Base-by-base conservation (phyloP, 2,797 vertebrate species). In the Cryptoblepharus egeriae region DNA sequence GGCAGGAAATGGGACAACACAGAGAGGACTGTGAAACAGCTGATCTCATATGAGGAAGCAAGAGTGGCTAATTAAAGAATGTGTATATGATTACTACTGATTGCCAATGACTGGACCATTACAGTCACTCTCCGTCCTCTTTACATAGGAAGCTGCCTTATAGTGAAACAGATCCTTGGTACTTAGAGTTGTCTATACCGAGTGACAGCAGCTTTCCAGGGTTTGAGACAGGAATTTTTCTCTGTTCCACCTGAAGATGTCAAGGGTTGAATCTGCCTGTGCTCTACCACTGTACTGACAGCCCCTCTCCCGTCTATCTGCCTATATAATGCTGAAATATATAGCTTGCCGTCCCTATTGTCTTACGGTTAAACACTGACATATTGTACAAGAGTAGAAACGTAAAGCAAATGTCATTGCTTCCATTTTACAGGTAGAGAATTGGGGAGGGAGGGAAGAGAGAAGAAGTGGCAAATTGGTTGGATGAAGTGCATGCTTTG, bases 1-100 rank as follows among this genome's bases (percentile, higher is more conserved):
- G 80, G 64, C 80, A 63, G 80, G 85, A 86, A 82, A 71, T 75
- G 76, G 80, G 64, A 49, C 70, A 74, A 79, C 85, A 86, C 65
- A 79, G 85, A 30, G 55, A 79, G 55, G 71, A 42, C 80, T 79
- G 73, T 85, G 39, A 55, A 75, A 42, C 75, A 78, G 75, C 70
- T 79, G 80, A 82, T 63, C 76, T 69, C 70, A 26, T 55, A 63
- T n/a, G 70, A 77, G 63, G 69, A 85, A 82, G 39, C 61, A 71
- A 77, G 22, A 20, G 20, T n/a, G n/a, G 60, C 22, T 32, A 42
- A 18, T 78, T 65, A 74, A 61, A 65, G 75, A 73, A 77, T 20
- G 69, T 42, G 39, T 67, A 20, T 26, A 74, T 58, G 39, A 24
- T 24, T 75, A 24, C 22, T 42, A 39, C 22, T 63, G 32, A 37